Evolutionary conservation across 2,797 vertebrate genomes (phyloP), one percentile per base, ranked within the genome.

Genomic region (Channa striata): DNA sequence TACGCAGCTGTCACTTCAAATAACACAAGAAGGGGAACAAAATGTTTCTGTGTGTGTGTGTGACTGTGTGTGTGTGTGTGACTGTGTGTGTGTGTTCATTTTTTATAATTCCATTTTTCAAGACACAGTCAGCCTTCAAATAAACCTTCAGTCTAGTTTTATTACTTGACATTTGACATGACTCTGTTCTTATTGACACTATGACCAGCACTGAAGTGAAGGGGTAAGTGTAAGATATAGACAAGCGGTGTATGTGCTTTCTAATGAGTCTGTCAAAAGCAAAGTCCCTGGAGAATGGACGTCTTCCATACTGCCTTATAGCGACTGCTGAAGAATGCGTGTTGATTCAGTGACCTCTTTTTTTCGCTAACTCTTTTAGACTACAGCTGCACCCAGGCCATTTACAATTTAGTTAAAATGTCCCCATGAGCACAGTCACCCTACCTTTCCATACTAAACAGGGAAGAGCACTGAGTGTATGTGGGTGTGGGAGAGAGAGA

Each of bases 371-470:
- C 78, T 82, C 75, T 90, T 83, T 83, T 61, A 87, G 84, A 78
- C 78, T 74, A 61, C 69, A 87, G 83, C 86, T 86, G 82, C 78
- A 90, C 77, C 74, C 36, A 23, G 81, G 76, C 74, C 83, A 86
- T 86, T 91, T 87, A 86, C 86, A 88, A 82, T 89, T 91, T 82
- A 87, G 84, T 91, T 87, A 80, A 91, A 91, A 87, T 74, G 81
- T 73, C 80, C 85, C 81, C 82, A 61, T 79, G 79, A 89, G 87
- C 78, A 67, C 60, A 54, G 78, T 87, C 90, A 83, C 64, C 82
- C 76, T 71, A 74, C 75, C 74, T 76, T 48, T 52, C 81, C 80
- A 76, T 76, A 77, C 83, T 87, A 80, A 89, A 90, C 73, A 73
- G 81, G 69, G 74, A 71, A 72, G 75, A 77, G 66, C 77, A 77